Base-by-base conservation (phyloP, 1,140 invertebrate species). In the Drosophila trapezifrons region DNA sequence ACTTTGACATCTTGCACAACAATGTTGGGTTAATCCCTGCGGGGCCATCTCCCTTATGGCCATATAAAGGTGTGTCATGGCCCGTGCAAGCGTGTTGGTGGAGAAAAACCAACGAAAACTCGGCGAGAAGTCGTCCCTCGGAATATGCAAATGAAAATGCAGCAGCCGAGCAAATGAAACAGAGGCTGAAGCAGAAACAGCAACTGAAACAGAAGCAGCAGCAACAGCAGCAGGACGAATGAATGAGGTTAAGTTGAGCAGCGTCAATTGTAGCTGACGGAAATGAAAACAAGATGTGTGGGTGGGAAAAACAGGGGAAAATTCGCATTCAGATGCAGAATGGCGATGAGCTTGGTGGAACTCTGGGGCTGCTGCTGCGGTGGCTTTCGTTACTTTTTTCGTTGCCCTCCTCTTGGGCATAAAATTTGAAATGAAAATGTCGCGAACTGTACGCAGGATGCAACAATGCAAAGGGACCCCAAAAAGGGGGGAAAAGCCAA, bases 351-450 rank as follows among this genome's bases (percentile, higher is more conserved):
- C 54, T 47, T 32, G 25, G n/a, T 35, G 40, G 7, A 12, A 22
- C 49, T 18, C 29, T 18, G 37, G 52, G 17, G 35, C 18, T 29
- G 38, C 25, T 42, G 27, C 15, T 60, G 58, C 13, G 40, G 62
- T 67, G 80, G 67, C 66, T 84, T 81, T 54, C 32, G 51, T 54
- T 87, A 83, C 83, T 80, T 77, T 77, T 78, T 81, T 86, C 51
- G 66, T 85, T 64, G 49, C 54, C 45, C 74, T 73, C 73, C 84
- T 89, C 78, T 78, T 75, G 84, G 84, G 84, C 84, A 89, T 89
- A 89, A 89, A 89, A 89, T 84, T 76, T 89, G 80, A 89, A 89
- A 89, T 89, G 85, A 89, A 89, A 89, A 89, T 89, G 84, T 89
- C 84, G 84, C 84, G 76, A 78, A 66, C 60, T 78, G 55, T 73